Base-by-base conservation (phyloP, 2,797 vertebrate species). In the Vespertilio murinus region DNA sequence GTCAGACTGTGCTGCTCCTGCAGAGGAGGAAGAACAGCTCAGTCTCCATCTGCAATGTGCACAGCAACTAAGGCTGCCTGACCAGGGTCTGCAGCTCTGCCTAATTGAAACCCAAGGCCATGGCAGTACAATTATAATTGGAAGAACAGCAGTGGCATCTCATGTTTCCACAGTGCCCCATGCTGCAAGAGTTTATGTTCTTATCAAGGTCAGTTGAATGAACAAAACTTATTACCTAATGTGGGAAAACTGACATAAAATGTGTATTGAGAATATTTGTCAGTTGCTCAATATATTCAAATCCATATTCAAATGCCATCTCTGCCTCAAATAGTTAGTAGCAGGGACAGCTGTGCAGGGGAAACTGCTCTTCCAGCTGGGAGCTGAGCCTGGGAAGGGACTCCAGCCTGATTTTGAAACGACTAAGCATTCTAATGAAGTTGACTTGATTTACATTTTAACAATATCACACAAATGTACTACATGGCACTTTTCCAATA, bases 361-460 rank as follows among this genome's bases (percentile, higher is more conserved):
- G 47, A 74, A 89, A 59, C 38, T 56, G n/a, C 90, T 89, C 90
- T 96, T 71, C 12, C 75, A 97, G 70, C 74, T 75, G 78, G 61
- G 81, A 95, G 82, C 81, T 33, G 28, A 94, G 73, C 56, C 84
- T 78, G 17, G 20, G 42, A 95, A 97, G 91, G 74, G 92, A 90
- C 49, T 81, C 56, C 75, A 85, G 28, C 64, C 61, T 88, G 92
- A 83, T 75, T 96, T 91, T 45, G 93, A 97, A 98, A 97, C 11
- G 65, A n/a, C 83, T 65, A 93, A 92, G 74, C 38, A 91, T 93
- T 95, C 89, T 89, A 17, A 97, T 97, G 96, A 97, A 96, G 54
- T 73, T 93, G 95, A 96, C 82, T 74, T 94, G 94, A 97, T 98
- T 98, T 98, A 97, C 97, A 97, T 97, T 97, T 90, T 98, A 98